Conservation (phyloP, 2,888 invertebrate genomes). For the Diaprepes abbreviatus region DNA sequence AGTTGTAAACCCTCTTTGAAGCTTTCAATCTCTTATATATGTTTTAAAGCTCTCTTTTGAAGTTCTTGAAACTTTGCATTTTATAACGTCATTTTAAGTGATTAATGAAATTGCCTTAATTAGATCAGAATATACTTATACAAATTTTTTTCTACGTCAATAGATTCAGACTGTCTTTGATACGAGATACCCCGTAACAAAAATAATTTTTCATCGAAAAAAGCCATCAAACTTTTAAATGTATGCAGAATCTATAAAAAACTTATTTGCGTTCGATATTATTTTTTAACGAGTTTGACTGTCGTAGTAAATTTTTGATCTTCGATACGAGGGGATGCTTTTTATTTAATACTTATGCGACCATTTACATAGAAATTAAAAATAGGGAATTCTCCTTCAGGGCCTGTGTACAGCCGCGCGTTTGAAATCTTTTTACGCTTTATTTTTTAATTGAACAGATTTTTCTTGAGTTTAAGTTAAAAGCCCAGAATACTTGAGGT, state of each 20-base stretch:
- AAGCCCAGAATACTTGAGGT: neutral
- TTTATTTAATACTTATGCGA: conserved; percentile 1
- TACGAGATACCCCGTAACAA: too few relatives aligned
- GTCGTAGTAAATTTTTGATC: neutral
- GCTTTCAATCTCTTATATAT: too few relatives aligned
- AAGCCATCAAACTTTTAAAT: conserved; percentile 12
- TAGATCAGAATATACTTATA: too few relatives aligned
- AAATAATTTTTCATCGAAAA: neutral
- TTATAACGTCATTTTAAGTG: too few relatives aligned
- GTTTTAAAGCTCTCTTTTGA: too few relatives aligned
- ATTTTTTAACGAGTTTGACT: neutral
- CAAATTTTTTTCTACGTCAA: too few relatives aligned
- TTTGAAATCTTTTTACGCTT: neutral
- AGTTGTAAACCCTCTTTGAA: too few relatives aligned
- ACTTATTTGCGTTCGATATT: neutral
- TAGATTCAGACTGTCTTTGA: too few relatives aligned
- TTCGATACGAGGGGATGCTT: neutral
- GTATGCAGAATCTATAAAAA: neutral
- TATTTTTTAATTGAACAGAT: neutral
- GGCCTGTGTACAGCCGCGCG: neutral
- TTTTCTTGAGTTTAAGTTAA: neutral
- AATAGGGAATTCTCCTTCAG: neutral
- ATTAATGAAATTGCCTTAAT: too few relatives aligned
- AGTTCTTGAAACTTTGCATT: too few relatives aligned
- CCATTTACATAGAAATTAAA: conserved; percentile 15